Conservation (phyloP, 2,888 invertebrate genomes). For the Crepidodera aurea region DNA sequence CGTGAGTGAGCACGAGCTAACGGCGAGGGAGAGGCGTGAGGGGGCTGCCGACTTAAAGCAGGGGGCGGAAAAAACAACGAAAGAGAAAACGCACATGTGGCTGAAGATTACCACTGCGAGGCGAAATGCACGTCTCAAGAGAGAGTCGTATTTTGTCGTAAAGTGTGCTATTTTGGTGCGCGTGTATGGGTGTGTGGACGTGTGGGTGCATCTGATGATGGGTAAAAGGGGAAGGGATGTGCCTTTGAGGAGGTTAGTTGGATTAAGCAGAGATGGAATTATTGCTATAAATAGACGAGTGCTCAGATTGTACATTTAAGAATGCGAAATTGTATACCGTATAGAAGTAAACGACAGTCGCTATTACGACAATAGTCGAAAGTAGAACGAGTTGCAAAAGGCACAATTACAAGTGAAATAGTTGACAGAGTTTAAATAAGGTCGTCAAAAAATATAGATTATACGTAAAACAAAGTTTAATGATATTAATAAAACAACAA, state of each 20-base stretch:
- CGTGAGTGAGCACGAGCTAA: slow-evolving; percentile 33
- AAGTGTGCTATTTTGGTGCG: slow-evolving; percentile 36
- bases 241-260: not conserved
- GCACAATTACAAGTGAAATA: too few relatives aligned
- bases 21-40: not conserved
- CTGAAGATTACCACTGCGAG: slow-evolving; percentile 30
- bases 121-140: slow-evolving; percentile 15
- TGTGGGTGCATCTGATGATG: slow-evolving; percentile 24
- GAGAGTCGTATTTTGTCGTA: slow-evolving; percentile 8
- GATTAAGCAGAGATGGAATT: not conserved
- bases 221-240: not conserved
- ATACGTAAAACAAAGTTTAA: too few relatives aligned
- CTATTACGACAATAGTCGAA: too few relatives aligned
- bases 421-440: too few relatives aligned
- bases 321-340: too few relatives aligned
- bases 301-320: not conserved
- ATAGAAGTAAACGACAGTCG: too few relatives aligned
- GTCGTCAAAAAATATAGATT: too few relatives aligned
- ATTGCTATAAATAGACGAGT: not conserved
- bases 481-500: too few relatives aligned
- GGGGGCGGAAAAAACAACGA: slow-evolving; percentile 20
- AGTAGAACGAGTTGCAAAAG: too few relatives aligned
- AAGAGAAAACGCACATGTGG: slow-evolving; percentile 33
- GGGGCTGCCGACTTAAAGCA: not conserved
- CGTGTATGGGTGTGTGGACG: slow-evolving; percentile 27